These are phyloP conservation scores for Hypsopygia costalis DNA, from an alignment of 2,888 invertebrate species.

Conservation along the genomic window DNA sequence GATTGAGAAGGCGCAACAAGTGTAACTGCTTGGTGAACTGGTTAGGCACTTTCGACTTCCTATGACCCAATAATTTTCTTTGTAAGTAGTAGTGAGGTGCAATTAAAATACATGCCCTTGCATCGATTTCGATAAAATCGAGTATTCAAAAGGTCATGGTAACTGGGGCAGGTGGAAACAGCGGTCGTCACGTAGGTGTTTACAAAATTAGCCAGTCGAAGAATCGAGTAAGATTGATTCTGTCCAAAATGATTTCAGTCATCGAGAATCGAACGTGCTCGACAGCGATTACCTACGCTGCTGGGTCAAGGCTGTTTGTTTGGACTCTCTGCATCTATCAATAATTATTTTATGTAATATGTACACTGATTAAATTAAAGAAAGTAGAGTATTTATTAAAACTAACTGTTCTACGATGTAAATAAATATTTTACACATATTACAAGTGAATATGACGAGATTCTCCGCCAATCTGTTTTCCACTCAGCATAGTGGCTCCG, in stretches of 20 bases:
- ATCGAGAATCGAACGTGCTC: conserved; percentile 15
- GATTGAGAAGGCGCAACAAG: no score
- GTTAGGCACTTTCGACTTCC: neutral
- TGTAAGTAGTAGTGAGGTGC: conserved; percentile 3
- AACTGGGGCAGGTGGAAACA: conserved; percentile 19
- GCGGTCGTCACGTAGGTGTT: conserved; percentile 17
- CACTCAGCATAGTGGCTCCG: no score
- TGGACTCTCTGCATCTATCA: no score
- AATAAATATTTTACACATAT: no score
- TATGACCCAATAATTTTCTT: neutral
- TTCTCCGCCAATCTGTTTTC: no score
- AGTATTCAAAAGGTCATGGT: conserved; percentile 21
- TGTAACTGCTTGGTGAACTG: no score
- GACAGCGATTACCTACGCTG: neutral
- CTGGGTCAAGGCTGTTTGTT: conserved; percentile 22
- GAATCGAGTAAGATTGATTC: conserved; percentile 9
- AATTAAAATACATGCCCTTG: conserved; percentile 17
- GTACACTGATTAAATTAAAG: no score
- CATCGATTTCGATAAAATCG: conserved; percentile 14
- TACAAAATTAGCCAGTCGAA: conserved; percentile 5
- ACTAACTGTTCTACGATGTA: no score
- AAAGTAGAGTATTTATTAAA: no score
- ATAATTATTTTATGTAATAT: no score
- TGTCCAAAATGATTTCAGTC: conserved; percentile 16
- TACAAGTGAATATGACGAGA: no score